Percentiles rank a stretch among this genome's conserved stretches.
phyloP scores from a whole-genome alignment of 1,140 invertebrate genomes.

The Pseudomyrmex cubaensis region DNA sequence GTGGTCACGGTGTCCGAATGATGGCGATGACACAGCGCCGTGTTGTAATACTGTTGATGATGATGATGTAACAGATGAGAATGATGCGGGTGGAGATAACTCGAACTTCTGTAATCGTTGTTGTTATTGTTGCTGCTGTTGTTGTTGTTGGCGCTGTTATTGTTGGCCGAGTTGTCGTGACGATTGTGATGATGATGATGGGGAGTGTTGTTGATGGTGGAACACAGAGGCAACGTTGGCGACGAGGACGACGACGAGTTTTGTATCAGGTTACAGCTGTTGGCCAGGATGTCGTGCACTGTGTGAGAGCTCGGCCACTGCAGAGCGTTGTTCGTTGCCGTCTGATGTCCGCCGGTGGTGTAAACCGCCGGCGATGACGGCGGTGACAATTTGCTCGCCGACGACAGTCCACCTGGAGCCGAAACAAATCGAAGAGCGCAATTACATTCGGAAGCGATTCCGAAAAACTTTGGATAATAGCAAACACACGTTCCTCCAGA shows the following conservation, averaged over 20 bases:
- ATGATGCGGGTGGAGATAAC: slow-evolving; percentile 69
- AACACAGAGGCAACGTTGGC: slow-evolving; percentile 68
- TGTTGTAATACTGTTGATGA: slow-evolving; percentile 84
- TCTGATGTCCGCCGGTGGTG: slow-evolving; percentile 66
- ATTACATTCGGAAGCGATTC: no score
- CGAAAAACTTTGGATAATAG: no score
- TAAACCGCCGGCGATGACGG: slow-evolving; percentile 73
- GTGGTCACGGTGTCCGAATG: slow-evolving; percentile 67
- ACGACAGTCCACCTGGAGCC: slow-evolving; percentile 75
- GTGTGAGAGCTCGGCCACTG: slow-evolving; percentile 88
- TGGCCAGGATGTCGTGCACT: slow-evolving; percentile 89
- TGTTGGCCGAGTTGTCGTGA: slow-evolving; percentile 63
- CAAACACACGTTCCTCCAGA: no score
- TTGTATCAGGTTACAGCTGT: slow-evolving; percentile 63
- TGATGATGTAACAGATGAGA: slow-evolving; percentile 65
- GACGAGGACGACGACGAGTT: slow-evolving; percentile 75
- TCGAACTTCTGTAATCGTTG: slow-evolving; percentile 72
- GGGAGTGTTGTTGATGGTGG: slow-evolving; percentile 69
- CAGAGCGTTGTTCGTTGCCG: slow-evolving; percentile 85
- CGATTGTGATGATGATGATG: slow-evolving; percentile 69
- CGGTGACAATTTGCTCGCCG: slow-evolving; percentile 76
- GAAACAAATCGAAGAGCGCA: slow-evolving; percentile 70
- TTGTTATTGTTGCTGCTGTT: slow-evolving; percentile 61
- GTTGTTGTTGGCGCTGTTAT: slow-evolving; percentile 41
- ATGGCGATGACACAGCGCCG: slow-evolving; percentile 83